phyloP scores from a whole-genome alignment of 2,113 vertebrate genomes.

The Sebastes schlegelii region DNA sequence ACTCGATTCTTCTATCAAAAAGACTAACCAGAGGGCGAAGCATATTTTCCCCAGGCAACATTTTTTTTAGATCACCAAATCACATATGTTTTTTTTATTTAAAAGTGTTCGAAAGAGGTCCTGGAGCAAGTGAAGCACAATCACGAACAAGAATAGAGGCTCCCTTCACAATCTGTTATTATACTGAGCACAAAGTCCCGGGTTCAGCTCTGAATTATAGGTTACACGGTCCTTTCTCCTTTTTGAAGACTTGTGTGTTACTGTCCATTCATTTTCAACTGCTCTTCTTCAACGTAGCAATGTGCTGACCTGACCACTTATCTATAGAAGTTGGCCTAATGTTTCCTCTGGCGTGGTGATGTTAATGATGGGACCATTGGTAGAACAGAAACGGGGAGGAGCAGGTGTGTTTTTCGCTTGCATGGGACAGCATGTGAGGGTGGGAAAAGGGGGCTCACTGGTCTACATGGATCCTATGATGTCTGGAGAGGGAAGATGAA shows the following conservation, averaged over 20 bases:
- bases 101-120: conserved; percentile 76
- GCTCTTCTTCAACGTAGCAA: conserved; percentile 43
- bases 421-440: conserved; percentile 6
- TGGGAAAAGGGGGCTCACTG: conserved; percentile 65
- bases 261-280: conserved; percentile 49
- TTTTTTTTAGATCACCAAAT: conserved; percentile 68
- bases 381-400: conserved; percentile 36
- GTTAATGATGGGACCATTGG: conserved; percentile 51
- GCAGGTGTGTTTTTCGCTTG: conserved; percentile 5
- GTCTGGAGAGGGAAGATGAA: conserved; percentile 85
- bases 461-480: conserved; percentile 84
- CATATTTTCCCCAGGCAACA: conserved; percentile 57
- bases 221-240: conserved; percentile 55
- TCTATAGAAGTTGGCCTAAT: conserved; percentile 55
- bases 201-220: conserved; percentile 62
- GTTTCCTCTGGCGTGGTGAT: conserved; percentile 39
- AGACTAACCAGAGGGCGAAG: conserved; percentile 45
- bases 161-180: conserved; percentile 58
- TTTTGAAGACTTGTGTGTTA: conserved; percentile 47
- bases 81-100: conserved; percentile 43
- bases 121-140: conserved; percentile 66
- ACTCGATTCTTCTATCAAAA: conserved; percentile 61
- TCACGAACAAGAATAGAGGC: conserved; percentile 62
- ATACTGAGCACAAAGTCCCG: conserved; percentile 47
- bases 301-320: conserved; percentile 46